Conservation (phyloP, 2,113 vertebrate species). For the Callorhinus ursinus region DNA sequence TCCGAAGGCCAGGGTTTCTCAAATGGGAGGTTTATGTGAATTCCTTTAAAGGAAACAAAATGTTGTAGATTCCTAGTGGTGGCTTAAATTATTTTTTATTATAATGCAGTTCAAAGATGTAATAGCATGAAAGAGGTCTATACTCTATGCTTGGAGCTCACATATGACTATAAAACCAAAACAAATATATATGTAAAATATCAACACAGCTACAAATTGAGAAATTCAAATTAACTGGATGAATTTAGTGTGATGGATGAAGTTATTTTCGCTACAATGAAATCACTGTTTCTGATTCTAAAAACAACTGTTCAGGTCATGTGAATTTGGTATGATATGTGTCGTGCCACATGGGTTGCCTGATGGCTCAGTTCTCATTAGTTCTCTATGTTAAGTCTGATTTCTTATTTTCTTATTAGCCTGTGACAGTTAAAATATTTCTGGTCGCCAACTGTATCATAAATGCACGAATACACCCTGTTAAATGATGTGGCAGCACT, state of each 20-base stretch:
- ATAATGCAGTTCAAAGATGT: not conserved
- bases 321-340: not conserved
- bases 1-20: not conserved
- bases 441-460: not conserved
- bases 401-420: slow-evolving; percentile 33
- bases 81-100: slow-evolving; percentile 25
- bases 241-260: not conserved
- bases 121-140: not conserved
- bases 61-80: not conserved
- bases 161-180: not conserved
- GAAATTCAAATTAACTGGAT: not conserved
- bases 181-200: not conserved
- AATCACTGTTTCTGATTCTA: not conserved
- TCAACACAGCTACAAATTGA: not conserved
- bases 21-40: not conserved
- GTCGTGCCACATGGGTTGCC: accelerated
- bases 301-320: not conserved
- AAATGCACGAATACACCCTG: not conserved
- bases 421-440: not conserved
- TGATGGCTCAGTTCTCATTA: not conserved
- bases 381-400: not conserved
- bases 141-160: not conserved
- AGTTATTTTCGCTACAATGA: not conserved
- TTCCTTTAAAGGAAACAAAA: not conserved
- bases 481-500: not conserved